Evolutionary conservation across 2,113 vertebrate genomes (phyloP).

Genomic region (Abramis brama): DNA sequence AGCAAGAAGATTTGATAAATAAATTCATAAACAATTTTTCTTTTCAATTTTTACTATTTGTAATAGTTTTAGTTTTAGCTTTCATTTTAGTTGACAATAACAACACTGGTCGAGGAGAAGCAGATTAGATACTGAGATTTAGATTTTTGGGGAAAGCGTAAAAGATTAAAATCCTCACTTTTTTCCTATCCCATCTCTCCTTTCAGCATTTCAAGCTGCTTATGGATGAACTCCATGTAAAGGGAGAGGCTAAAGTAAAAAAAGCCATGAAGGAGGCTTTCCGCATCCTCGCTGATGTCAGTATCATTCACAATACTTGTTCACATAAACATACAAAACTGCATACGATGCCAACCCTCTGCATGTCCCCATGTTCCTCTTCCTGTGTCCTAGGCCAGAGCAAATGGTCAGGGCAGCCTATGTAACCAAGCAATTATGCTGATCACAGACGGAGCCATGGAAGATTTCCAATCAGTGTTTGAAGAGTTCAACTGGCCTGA

Average conservation of each 20-base stretch:
- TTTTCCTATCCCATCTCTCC: neutral
- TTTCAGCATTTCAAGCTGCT: conserved; percentile 92
- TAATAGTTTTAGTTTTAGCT: too few species aligned
- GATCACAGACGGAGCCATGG: conserved; percentile 94
- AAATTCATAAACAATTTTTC: too few species aligned
- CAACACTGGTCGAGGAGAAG: neutral
- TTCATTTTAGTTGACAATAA: neutral
- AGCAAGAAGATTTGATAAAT: too few species aligned
- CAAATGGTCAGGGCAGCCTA: conserved; percentile 86
- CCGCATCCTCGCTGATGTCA: conserved; percentile 89
- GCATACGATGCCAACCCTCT: conserved; percentile 1
- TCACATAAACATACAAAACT: conserved; percentile 37
- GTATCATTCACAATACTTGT: conserved; percentile 9
- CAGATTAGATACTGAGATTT: neutral
- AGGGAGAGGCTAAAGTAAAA: conserved; percentile 89
- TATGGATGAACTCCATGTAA: conserved; percentile 88
- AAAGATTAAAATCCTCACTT: neutral
- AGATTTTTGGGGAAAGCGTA: neutral
- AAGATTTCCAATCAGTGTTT: conserved; percentile 90
- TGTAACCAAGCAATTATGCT: conserved; percentile 99
- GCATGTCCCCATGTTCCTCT: conserved; percentile 21
- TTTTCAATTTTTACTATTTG: neutral
- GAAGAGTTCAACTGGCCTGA: conserved; percentile 96
- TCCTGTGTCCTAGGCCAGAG: conserved; percentile 65
- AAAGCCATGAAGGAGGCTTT: conserved; percentile 92